Evolutionary conservation across 2,113 vertebrate species (phyloP), one percentile per base, ranked within the genome.

Genomic region (Tupaia chinensis): DNA sequence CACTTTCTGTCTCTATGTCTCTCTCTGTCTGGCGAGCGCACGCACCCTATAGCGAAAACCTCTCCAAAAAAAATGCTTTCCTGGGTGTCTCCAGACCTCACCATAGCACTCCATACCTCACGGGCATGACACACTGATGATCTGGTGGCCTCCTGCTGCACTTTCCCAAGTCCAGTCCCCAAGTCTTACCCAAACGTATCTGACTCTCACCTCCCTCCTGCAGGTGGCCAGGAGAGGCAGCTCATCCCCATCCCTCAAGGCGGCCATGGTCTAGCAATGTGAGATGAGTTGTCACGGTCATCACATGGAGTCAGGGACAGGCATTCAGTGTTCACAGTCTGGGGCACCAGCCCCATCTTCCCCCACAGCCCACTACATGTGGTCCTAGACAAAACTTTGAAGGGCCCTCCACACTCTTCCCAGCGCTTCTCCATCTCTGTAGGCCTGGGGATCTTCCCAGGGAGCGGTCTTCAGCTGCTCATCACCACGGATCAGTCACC

Each of bases 181-280:
- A 22, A 15, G 61, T 11, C 53, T 22, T 54, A 5, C 20, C 27
- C 9, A 3, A 10, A 32, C 14, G 90, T 61, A 16, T 1, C 78
- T 65, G 83, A 53, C 19, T 53, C 58, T 20, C 54, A 70, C 60
- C 5, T 58, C 65, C 2, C 63, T 17, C 70, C 69, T 63, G 1
- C 19, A n/a, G 0, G 23, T 17, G 19, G 6, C 25, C 10, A 20
- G 53, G 88, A 25, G 74, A 89, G 54, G 34, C 9, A 4, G 7
- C 80, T 7, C 44, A 89, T 80, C 77, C 61, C 63, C 17, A 17
- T 65, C 23, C 20, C 3, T 44, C 53, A 19, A 84, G 77, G 25
- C 66, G 54, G 53, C 60, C 74, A 8, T 0, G 0, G 3, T 7
- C 0, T 9, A 10, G 16, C 80, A 54, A 65, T 1, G 3, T 12